Percentiles rank a stretch among this genome's conserved stretches.
Conservation (phyloP, 2,888 invertebrate species). For the Caenorhabditis imperialis region DNA sequence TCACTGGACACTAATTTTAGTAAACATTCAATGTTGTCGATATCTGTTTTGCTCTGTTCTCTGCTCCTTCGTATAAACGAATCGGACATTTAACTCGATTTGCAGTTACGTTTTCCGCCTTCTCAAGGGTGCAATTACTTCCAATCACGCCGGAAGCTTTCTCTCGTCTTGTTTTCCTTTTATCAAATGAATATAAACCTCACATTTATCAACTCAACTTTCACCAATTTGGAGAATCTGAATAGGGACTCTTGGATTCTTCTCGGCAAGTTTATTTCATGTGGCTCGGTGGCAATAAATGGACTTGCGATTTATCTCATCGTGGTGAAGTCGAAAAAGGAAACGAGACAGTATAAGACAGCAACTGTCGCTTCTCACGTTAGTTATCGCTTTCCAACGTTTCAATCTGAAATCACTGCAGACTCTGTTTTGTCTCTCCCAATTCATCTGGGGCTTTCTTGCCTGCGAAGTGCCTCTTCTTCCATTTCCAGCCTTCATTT, state of each 20-base stretch:
- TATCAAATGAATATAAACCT: conserved; percentile 17
- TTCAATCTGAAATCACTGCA: neutral
- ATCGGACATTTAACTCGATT: too few relatives aligned
- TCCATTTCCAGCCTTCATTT: conserved; percentile 30
- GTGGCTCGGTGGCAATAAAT: conserved; percentile 13
- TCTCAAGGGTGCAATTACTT: too few relatives aligned
- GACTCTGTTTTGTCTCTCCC: conserved; percentile 11
- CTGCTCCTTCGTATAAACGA: too few relatives aligned
- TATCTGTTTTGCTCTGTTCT: too few relatives aligned
- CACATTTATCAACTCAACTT: conserved; percentile 30
- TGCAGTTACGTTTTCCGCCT: too few relatives aligned
- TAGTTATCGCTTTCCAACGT: neutral
- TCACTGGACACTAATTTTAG: too few relatives aligned
- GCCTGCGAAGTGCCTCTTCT: conserved; percentile 23
- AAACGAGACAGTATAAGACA: conserved; percentile 16
- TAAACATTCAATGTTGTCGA: too few relatives aligned
- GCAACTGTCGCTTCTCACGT: conserved; percentile 15
- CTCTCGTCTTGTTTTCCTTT: neutral
- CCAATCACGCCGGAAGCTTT: too few relatives aligned
- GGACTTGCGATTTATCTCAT: conserved; percentile 12
- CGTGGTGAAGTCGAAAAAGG: conserved; percentile 18
- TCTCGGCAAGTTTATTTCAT: conserved; percentile 8
- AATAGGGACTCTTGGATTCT: conserved; percentile 5
- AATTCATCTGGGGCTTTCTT: conserved; percentile 18
- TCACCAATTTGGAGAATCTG: conserved; percentile 17